Percentiles rank a stretch among this genome's conserved stretches.
Evolutionary conservation across 1,140 invertebrate species (phyloP).

Genomic region (Macrobrachium nipponense): DNA sequence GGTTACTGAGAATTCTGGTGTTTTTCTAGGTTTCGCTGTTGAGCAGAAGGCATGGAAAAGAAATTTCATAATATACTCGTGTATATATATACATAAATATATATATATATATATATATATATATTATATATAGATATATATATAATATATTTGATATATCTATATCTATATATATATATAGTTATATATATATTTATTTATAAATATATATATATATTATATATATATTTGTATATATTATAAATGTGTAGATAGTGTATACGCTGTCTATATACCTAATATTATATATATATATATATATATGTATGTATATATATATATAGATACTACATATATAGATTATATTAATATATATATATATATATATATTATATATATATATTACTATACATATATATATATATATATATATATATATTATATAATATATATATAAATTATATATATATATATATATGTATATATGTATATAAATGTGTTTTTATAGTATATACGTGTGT

Average conservation of each 20-base stretch:
- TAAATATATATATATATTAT: not conserved
- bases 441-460: not conserved
- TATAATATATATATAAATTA: not conserved
- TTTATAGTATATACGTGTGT: not conserved
- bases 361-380: slow-evolving; percentile 3
- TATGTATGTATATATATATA: slow-evolving; percentile 4
- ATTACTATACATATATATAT: no score
- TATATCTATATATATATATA: no score
- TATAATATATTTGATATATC: no score
- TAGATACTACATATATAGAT: not conserved
- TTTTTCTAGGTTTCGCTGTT: not conserved
- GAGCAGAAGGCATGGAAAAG: no score
- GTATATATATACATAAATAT: no score
- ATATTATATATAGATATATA: no score
- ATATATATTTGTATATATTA: not conserved
- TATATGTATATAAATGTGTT: not conserved
- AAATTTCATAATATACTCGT: no score
- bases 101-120: no score
- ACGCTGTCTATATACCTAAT: not conserved
- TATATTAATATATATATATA: slow-evolving; percentile 17
- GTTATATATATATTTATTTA: not conserved
- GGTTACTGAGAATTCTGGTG: not conserved
- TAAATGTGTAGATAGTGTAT: not conserved
- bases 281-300: not conserved
- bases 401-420: not conserved